A percentile compares a stretch with the other conserved stretches of the same genome.
phyloP scores from a whole-genome alignment of 2,797 vertebrate genomes.

The Philypnodon macrostomus region DNA sequence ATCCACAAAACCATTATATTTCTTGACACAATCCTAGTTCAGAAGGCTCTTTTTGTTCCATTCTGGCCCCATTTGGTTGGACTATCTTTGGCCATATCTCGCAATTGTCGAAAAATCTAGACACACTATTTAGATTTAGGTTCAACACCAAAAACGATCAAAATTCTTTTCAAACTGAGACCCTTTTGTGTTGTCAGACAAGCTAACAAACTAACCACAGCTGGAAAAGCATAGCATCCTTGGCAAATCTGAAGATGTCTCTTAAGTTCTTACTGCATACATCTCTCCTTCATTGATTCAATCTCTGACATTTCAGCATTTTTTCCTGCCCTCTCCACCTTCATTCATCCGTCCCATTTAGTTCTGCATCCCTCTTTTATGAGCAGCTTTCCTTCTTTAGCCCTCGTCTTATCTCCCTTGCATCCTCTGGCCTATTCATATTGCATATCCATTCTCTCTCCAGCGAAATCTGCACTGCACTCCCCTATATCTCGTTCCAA shows the following conservation, averaged over 20 bases:
- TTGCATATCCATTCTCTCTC: conserved; percentile 10
- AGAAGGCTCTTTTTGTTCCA: no score
- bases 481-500: conserved; percentile 9
- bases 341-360: conserved; percentile 9
- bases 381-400: conserved; percentile 35
- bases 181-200: no score
- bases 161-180: no score
- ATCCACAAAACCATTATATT: no score
- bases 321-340: conserved; percentile 1
- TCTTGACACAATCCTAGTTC: no score
- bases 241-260: background rate
- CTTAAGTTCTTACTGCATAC: conserved; percentile 19
- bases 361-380: conserved; percentile 27
- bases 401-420: conserved; percentile 17
- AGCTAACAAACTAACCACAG: background rate
- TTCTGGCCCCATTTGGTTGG: no score
- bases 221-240: no score
- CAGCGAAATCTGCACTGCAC: conserved; percentile 24
- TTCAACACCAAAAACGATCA: no score
- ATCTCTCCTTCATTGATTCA: conserved; percentile 8
- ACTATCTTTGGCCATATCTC: no score
- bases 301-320: conserved; percentile 15
- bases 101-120: no score
- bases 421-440: conserved; percentile 19
- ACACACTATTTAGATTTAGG: no score